A percentile compares a stretch with the other conserved stretches of the same genome.
These are phyloP conservation scores for Schizotus pectinicornis DNA, from an alignment of 2,888 invertebrate species.

Conservation along the genomic window DNA sequence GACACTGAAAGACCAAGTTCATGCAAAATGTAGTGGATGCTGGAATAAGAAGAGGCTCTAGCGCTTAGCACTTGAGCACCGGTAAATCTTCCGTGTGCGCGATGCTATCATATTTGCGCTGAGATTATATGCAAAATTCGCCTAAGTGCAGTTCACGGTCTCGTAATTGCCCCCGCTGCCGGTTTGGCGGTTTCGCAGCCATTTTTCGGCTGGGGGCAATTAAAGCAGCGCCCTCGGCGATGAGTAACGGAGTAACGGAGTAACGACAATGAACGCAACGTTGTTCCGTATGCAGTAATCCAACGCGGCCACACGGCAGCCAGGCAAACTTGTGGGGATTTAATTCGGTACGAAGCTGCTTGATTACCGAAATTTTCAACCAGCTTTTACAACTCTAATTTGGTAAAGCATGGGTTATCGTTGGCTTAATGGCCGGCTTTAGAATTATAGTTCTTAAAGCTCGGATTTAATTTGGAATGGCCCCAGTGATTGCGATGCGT, in stretches of 20 bases:
- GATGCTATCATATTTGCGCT: too few species aligned
- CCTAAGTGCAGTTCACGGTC: too few species aligned
- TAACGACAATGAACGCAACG: conserved; percentile 12
- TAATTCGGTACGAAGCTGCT: conserved; percentile 25
- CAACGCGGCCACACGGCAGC: conserved; percentile 26
- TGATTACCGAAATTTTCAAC: conserved; percentile 33
- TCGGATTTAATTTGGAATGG: conserved; percentile 31
- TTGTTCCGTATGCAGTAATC: conserved; percentile 7
- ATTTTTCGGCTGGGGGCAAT: conserved; percentile 16
- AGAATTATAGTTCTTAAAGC: conserved; percentile 29
- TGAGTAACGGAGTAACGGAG: conserved; percentile 15
- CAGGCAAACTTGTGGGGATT: conserved; percentile 20
- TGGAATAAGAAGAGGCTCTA: too few species aligned
- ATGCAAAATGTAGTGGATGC: too few species aligned
- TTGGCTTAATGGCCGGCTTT: conserved; percentile 34
- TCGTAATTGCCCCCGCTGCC: too few species aligned
- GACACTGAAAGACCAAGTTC: too few species aligned
- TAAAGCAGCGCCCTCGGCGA: conserved; percentile 8
- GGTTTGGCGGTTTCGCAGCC: conserved; percentile 1
- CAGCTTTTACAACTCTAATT: conserved; percentile 41
- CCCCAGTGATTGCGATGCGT: conserved; percentile 18
- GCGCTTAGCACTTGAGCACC: too few species aligned
- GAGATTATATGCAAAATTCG: too few species aligned
- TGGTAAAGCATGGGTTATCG: conserved; percentile 38
- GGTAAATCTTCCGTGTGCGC: too few species aligned